A percentile compares a stretch with the other conserved stretches of the same genome.
Evolutionary conservation across 2,113 vertebrate species (phyloP).

Genomic region (Lepus europaeus): DNA sequence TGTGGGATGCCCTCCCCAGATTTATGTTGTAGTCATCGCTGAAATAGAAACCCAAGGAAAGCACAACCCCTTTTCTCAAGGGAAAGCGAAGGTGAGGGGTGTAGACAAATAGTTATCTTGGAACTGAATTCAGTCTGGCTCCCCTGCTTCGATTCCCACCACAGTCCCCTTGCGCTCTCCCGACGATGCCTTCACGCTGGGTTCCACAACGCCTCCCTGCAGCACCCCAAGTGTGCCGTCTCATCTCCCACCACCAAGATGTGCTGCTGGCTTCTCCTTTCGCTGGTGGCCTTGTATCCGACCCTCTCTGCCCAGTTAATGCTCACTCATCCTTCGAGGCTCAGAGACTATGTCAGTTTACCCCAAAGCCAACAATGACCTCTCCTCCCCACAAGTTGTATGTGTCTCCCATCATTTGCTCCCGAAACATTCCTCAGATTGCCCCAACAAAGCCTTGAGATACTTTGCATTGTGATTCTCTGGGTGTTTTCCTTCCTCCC

Average conservation of each 20-base stretch:
- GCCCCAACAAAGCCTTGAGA: neutral
- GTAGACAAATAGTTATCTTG: neutral
- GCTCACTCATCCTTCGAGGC: neutral
- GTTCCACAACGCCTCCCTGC: neutral
- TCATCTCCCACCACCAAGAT: neutral
- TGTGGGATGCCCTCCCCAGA: neutral
- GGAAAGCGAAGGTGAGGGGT: neutral
- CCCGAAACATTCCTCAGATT: neutral
- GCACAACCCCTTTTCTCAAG: neutral
- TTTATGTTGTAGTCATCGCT: neutral
- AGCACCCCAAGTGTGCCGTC: accelerated
- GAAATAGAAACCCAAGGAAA: constrained; percentile 22
- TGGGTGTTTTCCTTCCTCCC: neutral
- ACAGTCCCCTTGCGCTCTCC: no score
- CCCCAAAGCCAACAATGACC: neutral
- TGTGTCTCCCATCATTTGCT: neutral
- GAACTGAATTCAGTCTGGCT: neutral
- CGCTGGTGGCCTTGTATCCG: neutral
- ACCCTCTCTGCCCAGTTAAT: neutral
- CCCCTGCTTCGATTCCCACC: neutral
- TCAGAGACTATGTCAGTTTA: neutral
- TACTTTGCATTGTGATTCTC: neutral
- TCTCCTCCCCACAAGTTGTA: neutral
- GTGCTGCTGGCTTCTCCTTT: neutral
- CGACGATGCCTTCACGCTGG: accelerated